Evolutionary conservation across 1,140 invertebrate species (phyloP).

Genomic region (Drosophila littoralis): DNA sequence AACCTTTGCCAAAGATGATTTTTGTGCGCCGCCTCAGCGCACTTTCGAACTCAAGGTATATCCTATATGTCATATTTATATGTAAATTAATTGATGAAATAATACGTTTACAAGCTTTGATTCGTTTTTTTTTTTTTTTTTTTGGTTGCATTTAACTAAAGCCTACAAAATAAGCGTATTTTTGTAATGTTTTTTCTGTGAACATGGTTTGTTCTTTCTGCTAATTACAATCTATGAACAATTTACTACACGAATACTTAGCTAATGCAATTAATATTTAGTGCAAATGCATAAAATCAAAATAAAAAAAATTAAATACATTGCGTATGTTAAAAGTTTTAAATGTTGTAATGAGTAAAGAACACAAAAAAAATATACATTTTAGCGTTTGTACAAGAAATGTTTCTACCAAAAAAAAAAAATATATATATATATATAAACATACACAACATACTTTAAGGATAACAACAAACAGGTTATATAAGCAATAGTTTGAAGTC

Average conservation of each 20-base stretch:
- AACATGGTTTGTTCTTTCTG: slow-evolving; percentile 34
- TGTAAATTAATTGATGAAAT: slow-evolving; percentile 19
- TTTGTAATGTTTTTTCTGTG: slow-evolving; percentile 24
- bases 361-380: slow-evolving; percentile 42
- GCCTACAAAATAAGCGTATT: slow-evolving; percentile 45
- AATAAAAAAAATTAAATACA: slow-evolving; percentile 46
- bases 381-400: slow-evolving; percentile 70
- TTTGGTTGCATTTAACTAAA: slow-evolving; percentile 66
- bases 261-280: slow-evolving; percentile 75
- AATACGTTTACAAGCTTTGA: slow-evolving; percentile 53
- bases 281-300: slow-evolving; percentile 78
- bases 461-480: slow-evolving; percentile 48
- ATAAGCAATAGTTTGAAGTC: slow-evolving; percentile 77
- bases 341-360: slow-evolving; percentile 66
- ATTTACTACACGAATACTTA: slow-evolving; percentile 72
- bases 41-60: slow-evolving; percentile 17
- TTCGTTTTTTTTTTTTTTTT: slow-evolving; percentile 26
- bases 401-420: slow-evolving; percentile 64
- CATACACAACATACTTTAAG: slow-evolving; percentile 45
- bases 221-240: slow-evolving; percentile 58
- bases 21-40: slow-evolving; percentile 16
- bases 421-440: slow-evolving; percentile 19
- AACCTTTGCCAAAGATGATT: slow-evolving; percentile 50
- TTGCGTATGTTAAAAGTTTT: slow-evolving; percentile 47
- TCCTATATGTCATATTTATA: slow-evolving; percentile 20